These are phyloP conservation scores for Flexamia atlantica DNA, from an alignment of 2,888 invertebrate genomes.

Conservation along the genomic window DNA sequence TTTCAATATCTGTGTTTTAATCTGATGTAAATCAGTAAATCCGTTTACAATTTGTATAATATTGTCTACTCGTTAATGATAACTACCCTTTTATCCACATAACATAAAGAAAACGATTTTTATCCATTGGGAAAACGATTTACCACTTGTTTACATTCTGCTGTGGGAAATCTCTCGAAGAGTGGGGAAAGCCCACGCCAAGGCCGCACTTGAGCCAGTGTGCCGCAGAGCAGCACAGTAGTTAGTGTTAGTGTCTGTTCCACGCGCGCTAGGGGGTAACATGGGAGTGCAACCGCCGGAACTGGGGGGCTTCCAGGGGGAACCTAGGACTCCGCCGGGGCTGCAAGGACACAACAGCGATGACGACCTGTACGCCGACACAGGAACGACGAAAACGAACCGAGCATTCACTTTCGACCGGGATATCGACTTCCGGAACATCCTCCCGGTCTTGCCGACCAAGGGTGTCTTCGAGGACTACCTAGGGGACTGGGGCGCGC, in stretches of 20 bases:
- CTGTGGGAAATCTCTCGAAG: background rate
- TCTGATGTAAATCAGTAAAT: no score
- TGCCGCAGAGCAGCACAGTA: background rate
- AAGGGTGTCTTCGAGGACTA: conserved; percentile 32
- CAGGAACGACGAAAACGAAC: background rate
- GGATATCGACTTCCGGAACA: conserved; percentile 26
- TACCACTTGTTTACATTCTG: no score
- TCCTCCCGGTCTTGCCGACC: conserved; percentile 21
- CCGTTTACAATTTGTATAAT: no score
- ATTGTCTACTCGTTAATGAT: no score
- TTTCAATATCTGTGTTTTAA: no score
- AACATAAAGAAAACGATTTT: no score
- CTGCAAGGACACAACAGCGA: background rate
- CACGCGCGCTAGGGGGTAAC: background rate
- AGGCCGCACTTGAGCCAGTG: conserved; percentile 2
- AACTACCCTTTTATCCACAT: no score
- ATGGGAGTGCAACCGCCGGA: conserved; percentile 43
- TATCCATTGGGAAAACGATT: no score
- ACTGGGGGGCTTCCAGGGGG: background rate
- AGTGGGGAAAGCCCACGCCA: conserved; percentile 9
- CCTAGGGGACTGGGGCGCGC: background rate
- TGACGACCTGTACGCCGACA: conserved; percentile 32
- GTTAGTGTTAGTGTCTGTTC: background rate
- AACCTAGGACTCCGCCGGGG: conserved; percentile 26
- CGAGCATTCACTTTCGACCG: background rate